phyloP scores from a whole-genome alignment of 2,113 vertebrate species.

The Columbina picui region DNA sequence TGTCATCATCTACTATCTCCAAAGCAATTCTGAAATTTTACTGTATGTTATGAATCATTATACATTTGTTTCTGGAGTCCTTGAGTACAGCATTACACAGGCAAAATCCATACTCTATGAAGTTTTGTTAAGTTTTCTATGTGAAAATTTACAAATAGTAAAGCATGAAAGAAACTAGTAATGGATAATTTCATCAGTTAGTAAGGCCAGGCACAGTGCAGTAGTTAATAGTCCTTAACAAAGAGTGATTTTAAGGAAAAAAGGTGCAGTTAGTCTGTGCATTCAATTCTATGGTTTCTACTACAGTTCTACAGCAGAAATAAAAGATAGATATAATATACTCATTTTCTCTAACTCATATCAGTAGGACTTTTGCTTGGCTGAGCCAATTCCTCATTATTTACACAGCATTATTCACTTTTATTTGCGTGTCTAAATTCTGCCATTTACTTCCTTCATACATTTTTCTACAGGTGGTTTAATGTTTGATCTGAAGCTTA shows the following conservation, averaged over 20 bases:
- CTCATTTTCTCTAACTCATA: not conserved
- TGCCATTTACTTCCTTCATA: not conserved
- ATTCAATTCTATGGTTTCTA: not conserved
- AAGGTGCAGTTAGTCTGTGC: not conserved
- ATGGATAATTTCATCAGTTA: not conserved
- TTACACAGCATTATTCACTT: not conserved
- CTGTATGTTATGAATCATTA: not conserved
- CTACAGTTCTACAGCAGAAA: not conserved
- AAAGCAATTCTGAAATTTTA: not conserved
- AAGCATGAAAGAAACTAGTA: not conserved
- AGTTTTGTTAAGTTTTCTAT: not conserved
- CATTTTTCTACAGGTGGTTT: not conserved
- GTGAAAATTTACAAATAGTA: not conserved
- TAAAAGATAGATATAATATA: not conserved
- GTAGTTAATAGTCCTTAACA: not conserved
- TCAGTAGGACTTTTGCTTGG: not conserved
- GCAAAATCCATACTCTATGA: not conserved
- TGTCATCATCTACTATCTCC: not conserved
- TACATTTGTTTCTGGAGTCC: not conserved
- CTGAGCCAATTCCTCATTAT: not conserved
- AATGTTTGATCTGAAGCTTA: not conserved
- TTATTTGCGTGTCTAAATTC: not conserved
- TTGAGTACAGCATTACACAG: not conserved
- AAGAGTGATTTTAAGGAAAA: not conserved
- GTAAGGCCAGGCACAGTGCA: not conserved